Base-by-base conservation (phyloP, 2,888 invertebrate species). In the Lysandra bellargus region DNA sequence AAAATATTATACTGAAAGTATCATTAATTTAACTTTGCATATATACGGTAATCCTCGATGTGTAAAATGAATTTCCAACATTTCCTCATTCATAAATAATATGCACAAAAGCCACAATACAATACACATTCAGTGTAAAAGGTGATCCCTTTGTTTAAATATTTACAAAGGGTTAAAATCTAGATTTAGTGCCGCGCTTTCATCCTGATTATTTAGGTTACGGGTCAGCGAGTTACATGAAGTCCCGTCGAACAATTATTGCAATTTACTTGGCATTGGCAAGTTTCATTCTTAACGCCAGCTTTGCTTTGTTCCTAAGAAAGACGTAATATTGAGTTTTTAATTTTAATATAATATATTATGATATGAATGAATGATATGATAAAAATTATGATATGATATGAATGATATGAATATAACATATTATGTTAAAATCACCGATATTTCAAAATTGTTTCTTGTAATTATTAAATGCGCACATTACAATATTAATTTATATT, bases 141-240 rank as follows among this genome's bases (percentile, higher is more conserved):
- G 69, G 69, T 69, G 69, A 69, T 76, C 76, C 33, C 76, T 76
- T 76, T 76, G 53, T 75, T 75, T 14, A 57, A 76, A 76, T 76
- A 76, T 57, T 76, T 76, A 76, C 76, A 76, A 76, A 76, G 76
- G 76, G 76, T 76, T 76, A 14, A 76, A 76, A 76, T 76, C 76
- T 76, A 76, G 76, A 76, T 76, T 76, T 76, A 76, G 57, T 76
- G 76, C 76, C 33, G 6, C 76, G 76, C 76, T 30, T 33, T 76
- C 57, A 76, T 76, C 57, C 76, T 76, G 57, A 57, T 76, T 76
- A 57, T 76, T 76, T 76, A 76, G 76, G 76, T 76, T 76, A 57
- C 33, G 76, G 57, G 57, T 57, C 76, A n/a, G 33, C 14, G 76
- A 33, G 76, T 76, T 57, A 76, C 30, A 53, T 75, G 53, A 53